Evolutionary conservation across 2,113 vertebrate genomes (phyloP).

Genomic region (Hirundichthys speculiger): DNA sequence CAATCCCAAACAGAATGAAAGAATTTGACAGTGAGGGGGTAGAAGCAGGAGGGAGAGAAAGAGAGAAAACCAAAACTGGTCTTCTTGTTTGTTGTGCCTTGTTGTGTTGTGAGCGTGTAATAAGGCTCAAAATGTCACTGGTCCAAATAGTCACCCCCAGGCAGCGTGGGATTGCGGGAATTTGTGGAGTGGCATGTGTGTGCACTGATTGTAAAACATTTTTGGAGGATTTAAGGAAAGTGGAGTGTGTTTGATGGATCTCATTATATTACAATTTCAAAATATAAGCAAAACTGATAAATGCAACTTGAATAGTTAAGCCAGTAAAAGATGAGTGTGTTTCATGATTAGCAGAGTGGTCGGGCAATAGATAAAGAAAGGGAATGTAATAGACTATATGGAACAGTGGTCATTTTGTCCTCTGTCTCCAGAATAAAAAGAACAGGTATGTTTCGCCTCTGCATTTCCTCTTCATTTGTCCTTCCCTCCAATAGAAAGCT

Average conservation of each 20-base stretch:
- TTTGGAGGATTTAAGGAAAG: slow-evolving; percentile 49
- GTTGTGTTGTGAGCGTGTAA: slow-evolving; percentile 74
- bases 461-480: slow-evolving; percentile 35
- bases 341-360: slow-evolving; percentile 7
- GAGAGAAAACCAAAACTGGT: slow-evolving; percentile 57
- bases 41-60: slow-evolving; percentile 41
- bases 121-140: slow-evolving; percentile 76
- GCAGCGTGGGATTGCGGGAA: slow-evolving; percentile 62
- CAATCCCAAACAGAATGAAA: slow-evolving; percentile 68
- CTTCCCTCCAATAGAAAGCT: slow-evolving; percentile 46
- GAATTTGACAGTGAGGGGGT: slow-evolving; percentile 66
- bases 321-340: slow-evolving; percentile 12
- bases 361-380: slow-evolving; percentile 14
- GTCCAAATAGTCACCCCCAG: slow-evolving; percentile 73
- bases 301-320: slow-evolving; percentile 16
- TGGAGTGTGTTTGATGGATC: slow-evolving; percentile 22
- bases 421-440: slow-evolving; percentile 11
- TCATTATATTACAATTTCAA: slow-evolving; percentile 17
- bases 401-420: slow-evolving; percentile 29
- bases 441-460: slow-evolving; percentile 18
- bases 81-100: slow-evolving; percentile 67
- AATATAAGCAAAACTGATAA: slow-evolving; percentile 33
- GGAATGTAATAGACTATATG: neutral
- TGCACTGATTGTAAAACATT: slow-evolving; percentile 51
- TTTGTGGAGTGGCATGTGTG: slow-evolving; percentile 53